These are phyloP conservation scores for Acomys russatus DNA, from an alignment of 2,797 vertebrate species.

Conservation along the genomic window DNA sequence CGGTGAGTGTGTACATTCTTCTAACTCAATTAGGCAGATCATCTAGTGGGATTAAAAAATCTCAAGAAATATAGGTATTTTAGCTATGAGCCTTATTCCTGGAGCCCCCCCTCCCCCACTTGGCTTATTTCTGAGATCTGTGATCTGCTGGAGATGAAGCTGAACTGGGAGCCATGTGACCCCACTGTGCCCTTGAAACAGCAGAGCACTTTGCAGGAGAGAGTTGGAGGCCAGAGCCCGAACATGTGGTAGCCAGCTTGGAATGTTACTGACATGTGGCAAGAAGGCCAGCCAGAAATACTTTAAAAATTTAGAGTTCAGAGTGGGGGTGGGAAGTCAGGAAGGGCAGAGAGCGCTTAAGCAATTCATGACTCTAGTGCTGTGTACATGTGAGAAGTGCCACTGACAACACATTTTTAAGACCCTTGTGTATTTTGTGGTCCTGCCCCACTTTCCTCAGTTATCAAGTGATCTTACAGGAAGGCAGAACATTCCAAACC, in stretches of 20 bases:
- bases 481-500: background rate
- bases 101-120: conserved; percentile 3
- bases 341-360: conserved; percentile 21
- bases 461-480: background rate
- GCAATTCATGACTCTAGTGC: background rate
- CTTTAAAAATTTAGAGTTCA: conserved; percentile 84
- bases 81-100: conserved; percentile 64
- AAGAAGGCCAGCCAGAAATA: conserved; percentile 82
- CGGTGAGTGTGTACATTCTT: conserved; percentile 14
- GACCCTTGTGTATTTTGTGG: conserved; percentile 5
- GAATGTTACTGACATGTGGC: conserved; percentile 84
- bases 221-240: conserved; percentile 81
- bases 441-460: background rate
- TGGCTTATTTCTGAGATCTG: conserved; percentile 67
- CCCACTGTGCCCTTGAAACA: conserved; percentile 73
- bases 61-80: conserved; percentile 63
- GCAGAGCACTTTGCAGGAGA: conserved; percentile 45
- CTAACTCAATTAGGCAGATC: conserved; percentile 57
- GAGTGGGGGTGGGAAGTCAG: conserved; percentile 24
- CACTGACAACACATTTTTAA: conserved; percentile 8
- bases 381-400: conserved; percentile 22
- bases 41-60: conserved; percentile 26
- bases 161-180: conserved; percentile 67
- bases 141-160: conserved; percentile 69
- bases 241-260: conserved; percentile 89